Base-by-base conservation (phyloP, 1,140 invertebrate species). In the Diploscapter pachys region DNA sequence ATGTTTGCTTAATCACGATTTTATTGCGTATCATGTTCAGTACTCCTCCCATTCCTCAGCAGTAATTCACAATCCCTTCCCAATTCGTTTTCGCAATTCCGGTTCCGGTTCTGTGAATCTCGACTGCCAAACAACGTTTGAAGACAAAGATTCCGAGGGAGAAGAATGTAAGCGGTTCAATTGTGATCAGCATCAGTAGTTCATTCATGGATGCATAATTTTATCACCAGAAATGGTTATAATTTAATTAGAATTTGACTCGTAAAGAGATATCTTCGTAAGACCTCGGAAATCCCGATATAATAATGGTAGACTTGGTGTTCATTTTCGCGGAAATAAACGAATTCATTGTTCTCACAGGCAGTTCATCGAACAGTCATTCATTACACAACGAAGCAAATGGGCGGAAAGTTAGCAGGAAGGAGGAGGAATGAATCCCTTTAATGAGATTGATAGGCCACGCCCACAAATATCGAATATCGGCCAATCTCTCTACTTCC, bases 51-150 rank as follows among this genome's bases (percentile, higher is more conserved):
- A 78, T 71, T 78, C 72, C 54, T 56, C 69, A 54, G 77, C 77
- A 13, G 77, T 74, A 57, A 78, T 78, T 62, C 66, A 62, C 76
- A 78, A 78, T 63, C 77, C 77, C 6, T 68, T 78, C 50, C 77
- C 77, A 55, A 78, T 78, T 59, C 67, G 77, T 8, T 78, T 78
- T 70, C 77, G 77, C 61, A 64, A 70, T 56, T 78, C 77, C 5
- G 69, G 65, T 2, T 53, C 74, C 4, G 71, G 51, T 8, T 70
- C 71, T 49, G 71, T 72, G 59, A 61, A 72, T 61, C 70, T 77
- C 72, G 68, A 57, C 66, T 78, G 77, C 61, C 57, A 63, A 55
- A 78, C 77, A 59, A 73, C 76, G 31, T 53, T 78, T 48, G 63
- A 55, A 63, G 65, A 55, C 61, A 53, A 57, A 48, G 74, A 66